phyloP scores from a whole-genome alignment of 2,797 vertebrate species.

The Toxotes lorentzi region DNA sequence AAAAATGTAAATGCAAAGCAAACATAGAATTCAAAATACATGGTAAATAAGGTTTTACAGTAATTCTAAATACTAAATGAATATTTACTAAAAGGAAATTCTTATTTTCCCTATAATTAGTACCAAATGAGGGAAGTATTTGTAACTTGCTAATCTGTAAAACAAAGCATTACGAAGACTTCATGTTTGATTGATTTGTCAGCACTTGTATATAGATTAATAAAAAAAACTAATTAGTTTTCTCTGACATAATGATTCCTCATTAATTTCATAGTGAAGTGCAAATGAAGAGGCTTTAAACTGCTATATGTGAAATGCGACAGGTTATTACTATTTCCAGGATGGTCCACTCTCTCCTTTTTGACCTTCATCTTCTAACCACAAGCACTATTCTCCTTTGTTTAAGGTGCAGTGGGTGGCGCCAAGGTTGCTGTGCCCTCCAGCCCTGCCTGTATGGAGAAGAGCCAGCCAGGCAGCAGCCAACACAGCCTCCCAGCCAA shows the following conservation, averaged over 20 bases:
- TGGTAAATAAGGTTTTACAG: not conserved
- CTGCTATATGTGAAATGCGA: not conserved
- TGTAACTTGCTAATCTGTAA: no score
- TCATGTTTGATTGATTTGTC: not conserved
- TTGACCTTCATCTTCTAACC: slow-evolving; percentile 79
- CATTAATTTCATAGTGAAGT: not conserved
- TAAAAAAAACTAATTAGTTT: not conserved
- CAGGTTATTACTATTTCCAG: not conserved
- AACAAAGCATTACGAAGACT: not conserved
- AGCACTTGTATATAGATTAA: not conserved
- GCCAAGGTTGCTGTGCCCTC: slow-evolving; percentile 98
- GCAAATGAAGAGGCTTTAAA: no score
- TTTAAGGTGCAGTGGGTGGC: slow-evolving; percentile 99
- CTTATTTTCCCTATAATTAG: not conserved
- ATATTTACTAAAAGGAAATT: not conserved
- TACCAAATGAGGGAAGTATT: not conserved
- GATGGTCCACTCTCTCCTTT: not conserved
- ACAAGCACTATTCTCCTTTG: slow-evolving; percentile 92
- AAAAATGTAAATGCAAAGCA: no score
- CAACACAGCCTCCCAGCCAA: slow-evolving; percentile 92
- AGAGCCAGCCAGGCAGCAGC: slow-evolving; percentile 92
- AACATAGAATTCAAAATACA: not conserved
- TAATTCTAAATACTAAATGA: not conserved
- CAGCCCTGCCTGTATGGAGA: slow-evolving; percentile 92
- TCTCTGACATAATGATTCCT: not conserved